Conservation (phyloP, 2,113 vertebrate species). For the Lontra canadensis region DNA sequence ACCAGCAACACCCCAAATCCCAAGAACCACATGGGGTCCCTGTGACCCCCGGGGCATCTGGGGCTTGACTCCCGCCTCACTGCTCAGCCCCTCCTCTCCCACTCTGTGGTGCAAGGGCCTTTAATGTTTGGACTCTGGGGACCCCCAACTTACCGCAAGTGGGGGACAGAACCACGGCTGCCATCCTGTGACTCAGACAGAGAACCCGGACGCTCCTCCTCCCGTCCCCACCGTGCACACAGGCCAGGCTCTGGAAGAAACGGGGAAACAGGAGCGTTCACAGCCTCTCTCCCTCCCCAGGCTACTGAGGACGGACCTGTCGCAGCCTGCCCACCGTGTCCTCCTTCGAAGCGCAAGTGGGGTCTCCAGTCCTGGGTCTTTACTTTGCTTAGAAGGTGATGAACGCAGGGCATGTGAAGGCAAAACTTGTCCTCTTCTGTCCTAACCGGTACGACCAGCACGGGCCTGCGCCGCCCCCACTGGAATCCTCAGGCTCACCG, state of each 20-base stretch:
- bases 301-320: rapidly evolving
- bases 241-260: neutral
- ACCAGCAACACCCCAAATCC: neutral
- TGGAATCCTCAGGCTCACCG: neutral
- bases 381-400: neutral
- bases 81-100: neutral
- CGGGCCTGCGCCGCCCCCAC: neutral
- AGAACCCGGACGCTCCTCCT: neutral
- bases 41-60: neutral
- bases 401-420: neutral
- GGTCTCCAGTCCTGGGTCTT: neutral
- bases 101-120: neutral
- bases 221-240: neutral
- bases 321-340: too few species aligned
- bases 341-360: neutral
- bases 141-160: slow-evolving; percentile 38
- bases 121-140: neutral
- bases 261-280: rapidly evolving
- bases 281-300: neutral
- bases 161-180: neutral
- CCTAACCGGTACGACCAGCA: rapidly evolving
- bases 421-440: neutral
- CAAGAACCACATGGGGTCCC: neutral
- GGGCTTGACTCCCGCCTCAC: rapidly evolving
- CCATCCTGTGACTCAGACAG: neutral